Evolutionary conservation across 2,888 invertebrate species (phyloP).

Genomic region (Silvanus unidentatus): DNA sequence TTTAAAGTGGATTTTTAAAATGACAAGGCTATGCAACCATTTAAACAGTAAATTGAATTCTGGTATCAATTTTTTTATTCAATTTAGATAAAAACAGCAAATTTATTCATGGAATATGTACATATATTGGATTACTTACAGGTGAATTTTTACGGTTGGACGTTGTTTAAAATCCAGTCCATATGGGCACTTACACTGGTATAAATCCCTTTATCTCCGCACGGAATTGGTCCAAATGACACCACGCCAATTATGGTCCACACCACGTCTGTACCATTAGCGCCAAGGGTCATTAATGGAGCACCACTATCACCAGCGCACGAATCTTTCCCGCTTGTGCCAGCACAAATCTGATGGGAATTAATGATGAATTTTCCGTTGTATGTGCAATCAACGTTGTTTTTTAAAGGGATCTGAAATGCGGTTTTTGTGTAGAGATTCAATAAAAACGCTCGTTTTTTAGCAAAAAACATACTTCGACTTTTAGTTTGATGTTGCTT

Average conservation of each 20-base stretch:
- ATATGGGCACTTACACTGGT: constrained; percentile 57
- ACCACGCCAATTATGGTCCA: constrained; percentile 48
- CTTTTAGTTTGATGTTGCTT: not conserved
- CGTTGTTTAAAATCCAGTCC: constrained; percentile 57
- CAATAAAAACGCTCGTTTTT: too few relatives aligned
- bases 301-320: constrained; percentile 66
- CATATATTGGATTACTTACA: too few relatives aligned
- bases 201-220: constrained; percentile 60
- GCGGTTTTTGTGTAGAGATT: too few relatives aligned
- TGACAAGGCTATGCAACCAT: too few relatives aligned
- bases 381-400: too few relatives aligned
- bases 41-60: too few relatives aligned
- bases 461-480: not conserved
- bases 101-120: too few relatives aligned
- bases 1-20: too few relatives aligned
- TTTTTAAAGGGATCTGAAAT: too few relatives aligned
- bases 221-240: constrained; percentile 47
- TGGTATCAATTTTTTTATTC: too few relatives aligned
- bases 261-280: constrained; percentile 44
- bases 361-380: not conserved
- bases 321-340: constrained; percentile 48
- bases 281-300: constrained; percentile 47
- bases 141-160: constrained; percentile 33
- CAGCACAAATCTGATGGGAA: not conserved
- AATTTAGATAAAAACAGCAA: too few relatives aligned